Evolutionary conservation across 2,888 invertebrate species (phyloP), one percentile per base, ranked within the genome.

Genomic region (Ochlodes sylvanus): DNA sequence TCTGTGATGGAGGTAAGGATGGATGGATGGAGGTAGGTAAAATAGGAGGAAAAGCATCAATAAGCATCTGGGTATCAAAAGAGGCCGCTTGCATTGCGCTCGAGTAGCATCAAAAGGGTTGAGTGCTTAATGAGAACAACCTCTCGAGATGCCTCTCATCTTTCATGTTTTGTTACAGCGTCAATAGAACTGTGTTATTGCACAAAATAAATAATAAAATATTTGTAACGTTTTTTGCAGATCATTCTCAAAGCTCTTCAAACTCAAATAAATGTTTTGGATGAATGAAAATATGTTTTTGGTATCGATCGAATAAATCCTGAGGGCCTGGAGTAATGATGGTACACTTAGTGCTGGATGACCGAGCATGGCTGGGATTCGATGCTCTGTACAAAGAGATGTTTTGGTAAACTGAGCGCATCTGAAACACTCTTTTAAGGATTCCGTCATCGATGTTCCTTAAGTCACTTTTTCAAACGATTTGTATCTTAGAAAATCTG

Each of bases 51-150:
- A 58, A 60, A 69, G 17, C 50, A 47, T 47, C 62, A 66, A 73
- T 79, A 78, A 80, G 74, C 78, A 80, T 79, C n/a, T 17, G 50
- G 58, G 65, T 65, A 65, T 65, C 65, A 65, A 65, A 65, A 58
- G 64, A 14, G 15, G 27, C 65, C 65, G 58, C 41, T 32, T 42
- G 34, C 61, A 61, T 42, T 38, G n/a, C 19, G 38, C 27, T 71
- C 64, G 52, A 76, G 75, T 69, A 66, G 72, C 68, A 58, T 63
- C 70, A 75, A 84, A 87, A 88, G 90, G 87, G 84, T 87, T 85
- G 77, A 86, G 87, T 77, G 76, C 77, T 79, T 89, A 87, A 87
- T 88, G 85, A 87, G 81, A 70, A 73, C 69, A 71, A 19, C 70
- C 74, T 81, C 83, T 69, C 58, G 63, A 67, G 61, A 58, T 63